phyloP scores from a whole-genome alignment of 2,888 invertebrate species.

The Proisotoma minuta region DNA sequence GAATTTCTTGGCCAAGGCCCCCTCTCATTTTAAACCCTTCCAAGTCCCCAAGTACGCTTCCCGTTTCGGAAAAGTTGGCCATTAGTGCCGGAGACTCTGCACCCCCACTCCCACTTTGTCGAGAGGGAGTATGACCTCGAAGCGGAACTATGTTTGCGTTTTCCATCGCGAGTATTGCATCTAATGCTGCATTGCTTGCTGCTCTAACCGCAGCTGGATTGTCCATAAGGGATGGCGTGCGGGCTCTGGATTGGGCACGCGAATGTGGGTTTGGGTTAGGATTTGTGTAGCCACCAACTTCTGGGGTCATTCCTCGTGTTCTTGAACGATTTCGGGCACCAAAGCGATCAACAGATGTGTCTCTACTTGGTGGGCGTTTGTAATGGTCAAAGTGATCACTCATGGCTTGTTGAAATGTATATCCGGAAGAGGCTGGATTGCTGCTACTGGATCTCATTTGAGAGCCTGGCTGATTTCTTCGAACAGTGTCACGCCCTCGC shows the following conservation, averaged over 20 bases:
- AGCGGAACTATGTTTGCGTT: constrained; percentile 21
- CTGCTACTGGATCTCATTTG: constrained; percentile 7
- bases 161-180: constrained; percentile 40
- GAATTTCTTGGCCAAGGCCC: constrained; percentile 79
- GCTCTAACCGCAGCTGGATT: constrained; percentile 25
- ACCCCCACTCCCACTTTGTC: constrained; percentile 50
- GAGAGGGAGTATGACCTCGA: constrained; percentile 49
- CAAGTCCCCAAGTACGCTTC: constrained; percentile 58
- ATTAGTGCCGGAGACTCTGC: constrained; percentile 28
- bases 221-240: constrained; percentile 44
- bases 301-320: constrained; percentile 50
- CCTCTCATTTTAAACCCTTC: constrained; percentile 72
- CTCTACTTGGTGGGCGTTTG: constrained; percentile 78
- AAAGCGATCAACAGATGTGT: constrained; percentile 52
- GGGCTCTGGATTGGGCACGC: constrained; percentile 51
- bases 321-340: constrained; percentile 63
- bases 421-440: constrained; percentile 16
- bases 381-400: constrained; percentile 93
- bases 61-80: constrained; percentile 31
- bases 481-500: constrained; percentile 42
- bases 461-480: constrained; percentile 35
- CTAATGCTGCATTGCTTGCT: constrained; percentile 39
- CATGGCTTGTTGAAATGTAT: constrained; percentile 59
- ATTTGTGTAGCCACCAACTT: constrained; percentile 14
- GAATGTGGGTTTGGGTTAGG: constrained; percentile 56